These are phyloP conservation scores for Lophius americanus DNA, from an alignment of 2,797 vertebrate species.

Conservation along the genomic window DNA sequence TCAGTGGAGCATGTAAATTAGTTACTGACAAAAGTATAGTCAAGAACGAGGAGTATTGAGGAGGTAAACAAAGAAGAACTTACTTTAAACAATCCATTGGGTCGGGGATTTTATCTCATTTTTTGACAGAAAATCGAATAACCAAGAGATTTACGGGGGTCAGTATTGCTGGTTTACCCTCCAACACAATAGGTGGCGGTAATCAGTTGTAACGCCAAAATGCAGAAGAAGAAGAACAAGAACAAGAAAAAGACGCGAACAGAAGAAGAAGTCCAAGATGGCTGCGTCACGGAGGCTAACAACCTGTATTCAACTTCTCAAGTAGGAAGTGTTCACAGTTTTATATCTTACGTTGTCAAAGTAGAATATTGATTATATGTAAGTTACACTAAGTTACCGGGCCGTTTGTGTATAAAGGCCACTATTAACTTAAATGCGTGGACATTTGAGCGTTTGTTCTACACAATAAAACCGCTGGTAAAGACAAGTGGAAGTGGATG, in stretches of 20 bases:
- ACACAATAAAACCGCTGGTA: not conserved
- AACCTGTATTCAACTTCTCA: slow-evolving; percentile 59
- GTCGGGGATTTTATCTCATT: too few species aligned
- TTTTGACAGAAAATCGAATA: too few species aligned
- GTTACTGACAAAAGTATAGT: too few species aligned
- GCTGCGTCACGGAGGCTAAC: slow-evolving; percentile 56
- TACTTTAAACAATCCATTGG: too few species aligned
- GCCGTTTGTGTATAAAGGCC: fast-evolving
- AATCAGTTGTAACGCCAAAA: too few species aligned
- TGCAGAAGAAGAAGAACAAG: not conserved
- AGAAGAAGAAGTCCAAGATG: slow-evolving; percentile 69
- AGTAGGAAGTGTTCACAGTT: slow-evolving; percentile 58
- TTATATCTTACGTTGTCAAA: not conserved
- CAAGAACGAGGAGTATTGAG: too few species aligned
- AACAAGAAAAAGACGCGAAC: not conserved
- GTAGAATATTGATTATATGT: fast-evolving
- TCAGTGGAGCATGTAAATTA: too few species aligned
- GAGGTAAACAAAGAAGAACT: too few species aligned
- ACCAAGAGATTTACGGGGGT: too few species aligned
- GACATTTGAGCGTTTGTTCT: not conserved
- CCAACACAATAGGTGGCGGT: too few species aligned
- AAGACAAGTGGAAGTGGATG: too few species aligned
- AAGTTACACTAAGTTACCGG: fast-evolving
- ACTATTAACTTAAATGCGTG: fast-evolving
- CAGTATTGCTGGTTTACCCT: too few species aligned